A percentile compares a stretch with the other conserved stretches of the same genome.
Evolutionary conservation across 2,888 invertebrate species (phyloP).

Genomic region (Scrobipalpa atriplicella): DNA sequence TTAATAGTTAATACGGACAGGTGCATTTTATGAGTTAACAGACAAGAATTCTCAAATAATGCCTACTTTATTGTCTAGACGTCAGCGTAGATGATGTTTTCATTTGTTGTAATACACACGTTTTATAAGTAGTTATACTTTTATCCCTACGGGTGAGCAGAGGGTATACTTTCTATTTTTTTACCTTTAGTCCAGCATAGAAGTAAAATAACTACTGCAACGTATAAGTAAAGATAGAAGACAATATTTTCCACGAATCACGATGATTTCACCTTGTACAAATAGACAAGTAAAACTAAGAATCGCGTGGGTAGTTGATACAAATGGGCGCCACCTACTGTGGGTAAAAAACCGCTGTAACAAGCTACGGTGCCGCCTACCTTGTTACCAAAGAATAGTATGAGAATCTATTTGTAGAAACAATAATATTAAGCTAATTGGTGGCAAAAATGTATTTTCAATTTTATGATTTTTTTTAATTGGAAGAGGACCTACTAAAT

Average conservation of each 20-base stretch:
- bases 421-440: too few species aligned
- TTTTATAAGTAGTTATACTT: too few species aligned
- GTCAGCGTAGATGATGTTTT: too few species aligned
- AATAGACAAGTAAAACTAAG: constrained; percentile 2
- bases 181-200: too few species aligned
- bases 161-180: too few species aligned
- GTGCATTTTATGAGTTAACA: neutral
- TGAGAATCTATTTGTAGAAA: neutral
- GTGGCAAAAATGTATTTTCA: too few species aligned
- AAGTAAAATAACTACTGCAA: too few species aligned
- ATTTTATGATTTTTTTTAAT: too few species aligned
- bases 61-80: neutral
- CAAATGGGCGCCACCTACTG: constrained; percentile 9
- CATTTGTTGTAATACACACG: too few species aligned
- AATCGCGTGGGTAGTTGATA: neutral
- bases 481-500: too few species aligned
- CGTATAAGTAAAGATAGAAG: too few species aligned
- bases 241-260: neutral
- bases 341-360: neutral
- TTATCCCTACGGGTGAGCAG: too few species aligned
- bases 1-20: constrained; percentile 18
- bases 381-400: neutral
- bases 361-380: constrained; percentile 17
- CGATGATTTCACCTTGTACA: neutral
- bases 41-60: neutral